Conservation (phyloP, 2,888 invertebrate species). For the Drosophila fungiperda region DNA sequence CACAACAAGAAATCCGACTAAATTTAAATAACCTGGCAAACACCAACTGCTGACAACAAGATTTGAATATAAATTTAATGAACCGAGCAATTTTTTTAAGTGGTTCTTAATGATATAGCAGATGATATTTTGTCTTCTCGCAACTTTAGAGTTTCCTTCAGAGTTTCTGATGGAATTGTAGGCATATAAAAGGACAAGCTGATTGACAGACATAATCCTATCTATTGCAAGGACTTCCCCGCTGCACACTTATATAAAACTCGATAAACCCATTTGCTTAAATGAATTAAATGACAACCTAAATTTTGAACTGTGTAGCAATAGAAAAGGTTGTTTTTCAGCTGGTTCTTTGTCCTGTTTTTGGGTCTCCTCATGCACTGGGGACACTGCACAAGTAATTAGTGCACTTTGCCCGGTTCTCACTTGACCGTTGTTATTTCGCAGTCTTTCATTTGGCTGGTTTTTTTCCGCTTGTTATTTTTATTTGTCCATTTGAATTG, state of each 20-base stretch:
- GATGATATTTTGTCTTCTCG: background rate
- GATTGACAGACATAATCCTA: background rate
- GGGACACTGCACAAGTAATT: constrained; percentile 62
- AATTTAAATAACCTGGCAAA: background rate
- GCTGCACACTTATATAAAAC: background rate
- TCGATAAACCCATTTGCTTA: background rate
- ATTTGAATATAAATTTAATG: background rate
- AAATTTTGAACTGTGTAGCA: constrained; percentile 2
- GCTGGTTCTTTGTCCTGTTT: constrained; percentile 2
- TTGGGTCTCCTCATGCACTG: constrained; percentile 30
- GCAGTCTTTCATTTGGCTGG: constrained; percentile 12
- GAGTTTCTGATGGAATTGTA: background rate
- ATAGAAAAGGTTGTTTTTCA: constrained; percentile 1
- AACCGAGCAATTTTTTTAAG: background rate
- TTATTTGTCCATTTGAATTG: constrained; percentile 50
- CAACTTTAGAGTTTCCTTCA: background rate
- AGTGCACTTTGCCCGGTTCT: constrained; percentile 59
- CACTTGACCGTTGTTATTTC: constrained; percentile 64
- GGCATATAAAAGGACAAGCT: background rate
- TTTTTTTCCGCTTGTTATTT: constrained; percentile 20
- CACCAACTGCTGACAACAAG: background rate
- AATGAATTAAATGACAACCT: no score
- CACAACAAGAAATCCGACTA: background rate
- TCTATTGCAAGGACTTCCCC: background rate
- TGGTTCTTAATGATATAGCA: background rate